Conservation (phyloP, 2,888 invertebrate genomes). For the Tetheella fluctuosa region DNA sequence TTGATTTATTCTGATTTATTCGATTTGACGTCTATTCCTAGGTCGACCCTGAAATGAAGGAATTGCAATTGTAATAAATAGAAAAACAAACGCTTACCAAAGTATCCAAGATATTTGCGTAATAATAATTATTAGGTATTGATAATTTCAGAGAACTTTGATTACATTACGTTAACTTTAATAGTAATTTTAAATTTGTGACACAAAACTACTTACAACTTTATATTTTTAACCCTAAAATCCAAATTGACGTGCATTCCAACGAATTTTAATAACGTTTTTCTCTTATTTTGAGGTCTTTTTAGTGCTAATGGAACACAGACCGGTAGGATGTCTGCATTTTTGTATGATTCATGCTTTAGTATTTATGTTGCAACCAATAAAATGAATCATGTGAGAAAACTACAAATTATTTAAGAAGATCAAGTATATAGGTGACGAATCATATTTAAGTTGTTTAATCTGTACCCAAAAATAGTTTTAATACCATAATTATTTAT, state of each 20-base stretch:
- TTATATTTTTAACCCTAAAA: constrained; percentile 2
- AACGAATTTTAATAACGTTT: neutral
- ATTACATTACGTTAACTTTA: neutral
- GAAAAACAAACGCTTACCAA: no score
- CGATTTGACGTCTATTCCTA: neutral
- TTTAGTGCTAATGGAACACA: constrained; percentile 14
- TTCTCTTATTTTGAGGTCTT: constrained; percentile 10
- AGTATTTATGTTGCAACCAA: constrained; percentile 23
- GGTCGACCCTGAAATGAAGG: no score
- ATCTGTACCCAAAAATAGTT: no score
- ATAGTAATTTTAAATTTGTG: neutral
- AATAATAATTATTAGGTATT: neutral
- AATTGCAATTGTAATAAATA: neutral
- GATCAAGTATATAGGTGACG: neutral
- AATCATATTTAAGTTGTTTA: neutral
- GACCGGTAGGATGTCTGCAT: constrained; percentile 46
- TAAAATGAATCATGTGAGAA: constrained; percentile 50
- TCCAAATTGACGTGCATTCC: constrained; percentile 3
- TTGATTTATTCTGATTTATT: neutral
- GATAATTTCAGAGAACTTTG: neutral
- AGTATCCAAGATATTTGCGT: neutral
- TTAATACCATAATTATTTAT: neutral
- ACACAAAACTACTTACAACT: neutral
- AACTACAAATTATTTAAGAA: constrained; percentile 3
- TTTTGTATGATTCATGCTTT: constrained; percentile 54